phyloP scores from a whole-genome alignment of 1,140 invertebrate species.

The Nylanderia fulva region DNA sequence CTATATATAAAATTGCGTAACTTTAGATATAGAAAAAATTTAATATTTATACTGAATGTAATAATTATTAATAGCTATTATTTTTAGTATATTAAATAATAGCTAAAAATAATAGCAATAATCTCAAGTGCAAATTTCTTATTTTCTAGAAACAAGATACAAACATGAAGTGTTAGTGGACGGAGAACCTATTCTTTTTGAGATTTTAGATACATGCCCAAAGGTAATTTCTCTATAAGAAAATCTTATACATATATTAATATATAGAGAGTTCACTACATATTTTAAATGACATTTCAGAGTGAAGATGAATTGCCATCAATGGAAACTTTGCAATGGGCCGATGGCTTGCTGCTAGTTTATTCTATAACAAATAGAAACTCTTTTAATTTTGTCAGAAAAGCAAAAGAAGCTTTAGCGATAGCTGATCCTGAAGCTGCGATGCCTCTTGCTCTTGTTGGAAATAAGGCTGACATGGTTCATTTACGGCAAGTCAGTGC shows the following conservation, averaged over 20 bases:
- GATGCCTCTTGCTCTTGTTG: constrained; percentile 92
- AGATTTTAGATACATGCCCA: constrained; percentile 96
- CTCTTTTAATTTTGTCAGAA: constrained; percentile 94
- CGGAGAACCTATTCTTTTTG: constrained; percentile 95
- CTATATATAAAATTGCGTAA: background rate
- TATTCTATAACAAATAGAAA: constrained; percentile 96
- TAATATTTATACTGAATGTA: background rate
- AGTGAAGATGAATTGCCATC: constrained; percentile 91
- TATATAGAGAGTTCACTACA: background rate
- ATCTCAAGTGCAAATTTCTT: constrained; percentile 12
- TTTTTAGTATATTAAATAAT: too few species aligned
- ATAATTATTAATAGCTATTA: too few species aligned
- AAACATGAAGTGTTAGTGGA: constrained; percentile 97
- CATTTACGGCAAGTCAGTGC: constrained; percentile 95
- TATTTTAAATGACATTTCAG: constrained; percentile 73
- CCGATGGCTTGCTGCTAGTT: constrained; percentile 94
- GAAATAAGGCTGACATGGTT: constrained; percentile 97
- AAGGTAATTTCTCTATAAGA: constrained; percentile 88
- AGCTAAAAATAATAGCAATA: background rate
- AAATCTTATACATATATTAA: background rate
- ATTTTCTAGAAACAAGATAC: constrained; percentile 93
- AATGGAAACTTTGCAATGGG: constrained; percentile 93
- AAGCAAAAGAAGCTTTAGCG: constrained; percentile 90
- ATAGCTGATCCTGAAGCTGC: constrained; percentile 87
- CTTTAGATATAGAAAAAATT: background rate